phyloP scores from a whole-genome alignment of 2,888 invertebrate genomes.

The Drosophila mayaguana region DNA sequence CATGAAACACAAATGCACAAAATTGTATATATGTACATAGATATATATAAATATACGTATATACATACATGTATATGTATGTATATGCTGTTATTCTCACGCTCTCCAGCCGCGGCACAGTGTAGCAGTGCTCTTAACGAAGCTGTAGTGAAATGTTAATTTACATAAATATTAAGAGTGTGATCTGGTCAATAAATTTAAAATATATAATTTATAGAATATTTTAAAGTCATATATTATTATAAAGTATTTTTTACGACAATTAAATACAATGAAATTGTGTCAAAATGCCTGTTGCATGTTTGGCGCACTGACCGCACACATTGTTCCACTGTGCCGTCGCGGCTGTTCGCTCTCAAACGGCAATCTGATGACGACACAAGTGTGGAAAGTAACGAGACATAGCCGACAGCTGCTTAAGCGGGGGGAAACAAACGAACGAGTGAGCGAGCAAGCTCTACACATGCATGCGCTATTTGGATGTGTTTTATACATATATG shows the following conservation, averaged over 20 bases:
- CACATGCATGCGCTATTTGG: background rate
- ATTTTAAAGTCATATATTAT: background rate
- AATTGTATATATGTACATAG: too few species aligned
- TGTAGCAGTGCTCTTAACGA: conserved; percentile 8
- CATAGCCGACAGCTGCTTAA: conserved; percentile 67
- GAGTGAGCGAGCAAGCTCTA: conserved; percentile 44
- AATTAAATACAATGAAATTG: conserved; percentile 2
- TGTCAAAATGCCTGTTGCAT: conserved; percentile 45
- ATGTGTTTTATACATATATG: conserved; percentile 23
- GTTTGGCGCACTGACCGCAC: conserved; percentile 1
- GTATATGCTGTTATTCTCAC: conserved; percentile 47
- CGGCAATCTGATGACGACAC: conserved; percentile 77
- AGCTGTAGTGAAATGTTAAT: background rate
- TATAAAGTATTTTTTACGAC: background rate
- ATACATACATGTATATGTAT: background rate
- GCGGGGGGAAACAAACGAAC: conserved; percentile 45
- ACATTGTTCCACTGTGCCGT: conserved; percentile 44
- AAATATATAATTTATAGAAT: background rate
- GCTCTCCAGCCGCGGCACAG: conserved; percentile 33
- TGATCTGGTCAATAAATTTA: background rate
- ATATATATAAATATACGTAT: background rate
- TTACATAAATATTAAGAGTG: background rate
- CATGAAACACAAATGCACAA: conserved; percentile 23
- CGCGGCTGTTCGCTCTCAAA: conserved; percentile 42
- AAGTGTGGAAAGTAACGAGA: conserved; percentile 79